These are phyloP conservation scores for Caenorhabditis sp. DNA, from an alignment of 2,888 invertebrate genomes.

Conservation along the genomic window DNA sequence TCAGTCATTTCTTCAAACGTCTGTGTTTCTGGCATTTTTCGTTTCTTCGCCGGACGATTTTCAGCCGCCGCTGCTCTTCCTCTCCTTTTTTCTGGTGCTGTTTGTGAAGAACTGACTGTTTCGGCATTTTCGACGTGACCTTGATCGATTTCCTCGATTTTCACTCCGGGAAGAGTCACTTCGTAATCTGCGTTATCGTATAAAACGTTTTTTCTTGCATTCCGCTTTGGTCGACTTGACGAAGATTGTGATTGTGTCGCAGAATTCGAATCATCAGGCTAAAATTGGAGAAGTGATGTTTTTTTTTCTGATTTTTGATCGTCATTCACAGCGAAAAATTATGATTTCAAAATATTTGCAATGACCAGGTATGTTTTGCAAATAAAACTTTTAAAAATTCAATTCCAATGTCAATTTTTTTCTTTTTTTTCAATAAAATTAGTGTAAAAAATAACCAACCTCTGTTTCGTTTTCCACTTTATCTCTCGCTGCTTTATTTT, in stretches of 20 bases:
- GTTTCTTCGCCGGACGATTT: background rate
- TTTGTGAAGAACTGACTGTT: background rate
- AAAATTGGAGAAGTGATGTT: background rate
- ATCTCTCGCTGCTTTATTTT: background rate
- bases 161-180: conserved; percentile 24
- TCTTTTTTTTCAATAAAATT: too few relatives aligned
- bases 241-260: background rate
- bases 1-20: background rate
- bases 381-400: background rate
- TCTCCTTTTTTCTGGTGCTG: conserved; percentile 1
- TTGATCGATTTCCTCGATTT: conserved; percentile 12
- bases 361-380: too few relatives aligned
- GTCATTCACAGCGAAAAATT: too few relatives aligned
- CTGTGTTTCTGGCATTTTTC: background rate
- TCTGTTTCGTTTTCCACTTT: conserved; percentile 1
- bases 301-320: background rate
- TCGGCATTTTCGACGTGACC: background rate
- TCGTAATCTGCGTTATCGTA: conserved; percentile 42
- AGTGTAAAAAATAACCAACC: background rate
- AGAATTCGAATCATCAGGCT: background rate
- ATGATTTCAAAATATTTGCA: too few relatives aligned
- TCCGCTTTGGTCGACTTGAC: conserved; percentile 33
- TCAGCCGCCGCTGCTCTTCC: background rate
- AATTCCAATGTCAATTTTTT: background rate
- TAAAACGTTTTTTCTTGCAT: conserved; percentile 45